Percentiles rank a stretch among this genome's conserved stretches.
phyloP scores from a whole-genome alignment of 2,113 vertebrate genomes.

The Polypterus bichir region DNA sequence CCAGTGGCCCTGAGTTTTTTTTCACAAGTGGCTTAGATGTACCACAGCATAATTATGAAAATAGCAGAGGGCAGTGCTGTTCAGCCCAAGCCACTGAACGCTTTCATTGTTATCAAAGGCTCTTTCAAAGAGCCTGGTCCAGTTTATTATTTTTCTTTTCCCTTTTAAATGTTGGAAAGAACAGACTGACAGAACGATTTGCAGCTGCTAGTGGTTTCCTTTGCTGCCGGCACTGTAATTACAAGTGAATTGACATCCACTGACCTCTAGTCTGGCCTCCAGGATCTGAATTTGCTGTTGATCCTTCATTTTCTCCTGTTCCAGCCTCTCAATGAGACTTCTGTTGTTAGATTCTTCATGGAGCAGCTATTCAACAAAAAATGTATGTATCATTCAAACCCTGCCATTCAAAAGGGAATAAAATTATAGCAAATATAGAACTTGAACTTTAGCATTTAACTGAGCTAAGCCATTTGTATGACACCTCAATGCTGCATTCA shows the following conservation, averaged over 20 bases:
- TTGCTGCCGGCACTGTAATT: constrained; percentile 5
- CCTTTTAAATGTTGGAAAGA: constrained; percentile 1
- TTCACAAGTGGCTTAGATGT: no score
- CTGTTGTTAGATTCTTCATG: constrained; percentile 8
- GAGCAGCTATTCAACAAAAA: constrained; percentile 14
- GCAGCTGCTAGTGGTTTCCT: neutral
- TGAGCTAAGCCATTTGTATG: no score
- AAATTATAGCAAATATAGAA: no score
- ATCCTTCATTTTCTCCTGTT: constrained; percentile 9
- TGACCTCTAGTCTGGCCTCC: constrained; percentile 10
- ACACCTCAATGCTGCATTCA: no score
- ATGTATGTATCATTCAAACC: no score
- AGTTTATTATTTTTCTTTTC: constrained; percentile 8
- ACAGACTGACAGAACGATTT: constrained; percentile 8
- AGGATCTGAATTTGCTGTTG: neutral
- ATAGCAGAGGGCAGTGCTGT: neutral
- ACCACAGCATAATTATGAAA: neutral
- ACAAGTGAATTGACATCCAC: neutral
- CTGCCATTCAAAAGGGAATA: no score
- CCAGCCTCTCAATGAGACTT: neutral
- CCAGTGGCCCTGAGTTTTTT: no score
- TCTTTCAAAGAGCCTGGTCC: neutral
- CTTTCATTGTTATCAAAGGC: constrained; percentile 11
- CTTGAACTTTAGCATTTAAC: no score
- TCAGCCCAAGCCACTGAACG: constrained; percentile 13